Evolutionary conservation across 2,797 vertebrate genomes (phyloP).

Genomic region (Jordanella pulchra): DNA sequence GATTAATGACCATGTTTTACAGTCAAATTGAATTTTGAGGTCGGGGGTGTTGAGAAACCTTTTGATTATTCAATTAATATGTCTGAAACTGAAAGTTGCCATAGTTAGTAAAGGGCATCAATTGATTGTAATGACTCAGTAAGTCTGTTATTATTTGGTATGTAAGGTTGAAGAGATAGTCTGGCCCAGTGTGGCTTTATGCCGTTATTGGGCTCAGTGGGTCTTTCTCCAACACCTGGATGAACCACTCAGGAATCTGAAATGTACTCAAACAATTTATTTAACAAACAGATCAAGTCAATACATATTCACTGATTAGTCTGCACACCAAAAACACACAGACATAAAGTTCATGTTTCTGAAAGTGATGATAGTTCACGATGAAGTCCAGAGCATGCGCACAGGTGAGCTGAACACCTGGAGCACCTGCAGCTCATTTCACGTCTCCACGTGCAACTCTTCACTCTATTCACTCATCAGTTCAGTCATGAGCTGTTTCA

Average conservation of each 20-base stretch:
- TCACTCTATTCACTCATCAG: constrained; percentile 7
- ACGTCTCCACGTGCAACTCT: constrained; percentile 18
- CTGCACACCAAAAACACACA: constrained; percentile 47
- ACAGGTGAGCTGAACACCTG: constrained; percentile 35
- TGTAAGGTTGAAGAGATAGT: neutral
- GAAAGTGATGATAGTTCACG: neutral
- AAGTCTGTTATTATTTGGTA: neutral
- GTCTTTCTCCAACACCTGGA: constrained; percentile 18
- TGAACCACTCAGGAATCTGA: constrained; percentile 46
- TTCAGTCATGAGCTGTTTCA: constrained; percentile 21
- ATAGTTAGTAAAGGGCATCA: too few relatives aligned
- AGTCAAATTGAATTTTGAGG: neutral
- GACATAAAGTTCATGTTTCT: constrained; percentile 7
- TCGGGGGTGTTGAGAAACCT: neutral
- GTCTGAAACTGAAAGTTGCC: neutral
- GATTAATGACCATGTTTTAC: too few relatives aligned
- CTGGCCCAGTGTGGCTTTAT: neutral
- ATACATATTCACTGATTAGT: constrained; percentile 48
- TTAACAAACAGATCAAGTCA: constrained; percentile 40
- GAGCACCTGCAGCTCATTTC: constrained; percentile 12
- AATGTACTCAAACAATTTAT: constrained; percentile 71
- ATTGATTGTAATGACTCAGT: too few relatives aligned
- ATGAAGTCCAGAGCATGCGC: constrained; percentile 5
- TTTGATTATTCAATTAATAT: neutral
- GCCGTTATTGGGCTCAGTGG: too few relatives aligned